Evolutionary conservation across 1,140 invertebrate species (phyloP).

Genomic region (Drosophila nigrodunni): DNA sequence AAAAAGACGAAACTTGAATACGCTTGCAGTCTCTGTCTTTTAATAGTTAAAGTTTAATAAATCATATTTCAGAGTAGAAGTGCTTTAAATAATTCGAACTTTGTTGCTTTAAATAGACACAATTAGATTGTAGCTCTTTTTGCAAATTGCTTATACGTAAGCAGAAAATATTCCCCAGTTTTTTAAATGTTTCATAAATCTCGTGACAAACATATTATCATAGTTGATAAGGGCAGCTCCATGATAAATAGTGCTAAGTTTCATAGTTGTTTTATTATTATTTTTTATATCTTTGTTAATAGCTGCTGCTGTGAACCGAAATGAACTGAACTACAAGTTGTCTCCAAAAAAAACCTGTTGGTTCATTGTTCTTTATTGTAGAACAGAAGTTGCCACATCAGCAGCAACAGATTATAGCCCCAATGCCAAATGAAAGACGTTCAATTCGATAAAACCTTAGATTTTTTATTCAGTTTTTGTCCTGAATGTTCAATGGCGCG

Average conservation of each 20-base stretch:
- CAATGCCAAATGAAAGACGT: constrained; percentile 16
- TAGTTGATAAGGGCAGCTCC: constrained; percentile 23
- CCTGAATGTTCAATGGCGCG: not conserved
- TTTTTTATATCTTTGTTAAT: constrained; percentile 15
- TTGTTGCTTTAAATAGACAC: not conserved
- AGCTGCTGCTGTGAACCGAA: constrained; percentile 30
- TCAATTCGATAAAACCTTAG: not conserved
- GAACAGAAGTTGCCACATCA: constrained; percentile 3
- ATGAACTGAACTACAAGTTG: constrained; percentile 60
- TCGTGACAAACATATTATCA: constrained; percentile 45
- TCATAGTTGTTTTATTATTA: constrained; percentile 57
- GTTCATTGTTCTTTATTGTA: constrained; percentile 18
- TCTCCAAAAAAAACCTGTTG: constrained; percentile 55
- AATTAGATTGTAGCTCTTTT: not conserved
- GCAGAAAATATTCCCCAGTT: constrained; percentile 9
- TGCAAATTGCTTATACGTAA: not conserved
- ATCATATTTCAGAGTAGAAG: too few relatives aligned
- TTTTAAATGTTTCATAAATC: constrained; percentile 11
- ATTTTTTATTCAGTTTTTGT: not conserved
- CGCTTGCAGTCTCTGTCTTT: not conserved
- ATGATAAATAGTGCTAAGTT: constrained; percentile 56
- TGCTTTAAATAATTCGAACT: too few relatives aligned
- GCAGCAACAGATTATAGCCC: not conserved
- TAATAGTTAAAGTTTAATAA: not conserved
- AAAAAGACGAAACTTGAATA: constrained; percentile 2